Conservation (phyloP, 2,888 invertebrate genomes). For the Phragmatobia fuliginosa region DNA sequence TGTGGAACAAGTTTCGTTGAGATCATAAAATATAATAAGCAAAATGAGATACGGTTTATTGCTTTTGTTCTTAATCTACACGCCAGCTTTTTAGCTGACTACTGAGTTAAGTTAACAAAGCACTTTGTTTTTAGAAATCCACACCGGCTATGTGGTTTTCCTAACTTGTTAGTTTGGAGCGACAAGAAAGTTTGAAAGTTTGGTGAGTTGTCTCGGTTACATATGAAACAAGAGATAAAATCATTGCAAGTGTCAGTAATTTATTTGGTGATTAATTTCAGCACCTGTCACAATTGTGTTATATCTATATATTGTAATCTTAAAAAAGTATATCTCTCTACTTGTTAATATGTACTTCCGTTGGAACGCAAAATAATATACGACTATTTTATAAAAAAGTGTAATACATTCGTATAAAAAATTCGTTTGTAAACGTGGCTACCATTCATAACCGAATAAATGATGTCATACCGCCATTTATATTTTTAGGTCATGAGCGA, state of each 20-base stretch:
- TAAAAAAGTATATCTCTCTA: background rate
- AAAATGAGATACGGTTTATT: background rate
- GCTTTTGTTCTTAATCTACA: background rate
- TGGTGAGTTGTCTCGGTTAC: too few species aligned
- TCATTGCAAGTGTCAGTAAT: background rate
- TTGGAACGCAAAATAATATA: background rate
- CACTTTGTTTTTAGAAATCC: background rate
- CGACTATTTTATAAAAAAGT: background rate
- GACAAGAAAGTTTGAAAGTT: background rate
- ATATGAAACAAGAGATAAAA: too few species aligned
- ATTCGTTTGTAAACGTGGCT: constrained; percentile 8
- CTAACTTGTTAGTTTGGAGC: background rate
- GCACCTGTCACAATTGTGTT: too few species aligned
- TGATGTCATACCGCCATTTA: constrained; percentile 59
- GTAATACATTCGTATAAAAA: background rate
- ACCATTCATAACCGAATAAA: constrained; percentile 30
- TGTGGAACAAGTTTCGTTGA: background rate
- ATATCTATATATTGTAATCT: background rate
- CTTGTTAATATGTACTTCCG: background rate
- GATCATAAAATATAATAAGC: background rate
- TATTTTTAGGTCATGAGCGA: constrained; percentile 61
- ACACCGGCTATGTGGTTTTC: background rate
- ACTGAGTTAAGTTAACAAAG: background rate
- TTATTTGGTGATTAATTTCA: background rate
- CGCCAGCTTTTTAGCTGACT: background rate